A percentile compares a stretch with the other conserved stretches of the same genome.
These are phyloP conservation scores for Darevskia mixta DNA, from an alignment of 2,797 vertebrate species.

Conservation along the genomic window DNA sequence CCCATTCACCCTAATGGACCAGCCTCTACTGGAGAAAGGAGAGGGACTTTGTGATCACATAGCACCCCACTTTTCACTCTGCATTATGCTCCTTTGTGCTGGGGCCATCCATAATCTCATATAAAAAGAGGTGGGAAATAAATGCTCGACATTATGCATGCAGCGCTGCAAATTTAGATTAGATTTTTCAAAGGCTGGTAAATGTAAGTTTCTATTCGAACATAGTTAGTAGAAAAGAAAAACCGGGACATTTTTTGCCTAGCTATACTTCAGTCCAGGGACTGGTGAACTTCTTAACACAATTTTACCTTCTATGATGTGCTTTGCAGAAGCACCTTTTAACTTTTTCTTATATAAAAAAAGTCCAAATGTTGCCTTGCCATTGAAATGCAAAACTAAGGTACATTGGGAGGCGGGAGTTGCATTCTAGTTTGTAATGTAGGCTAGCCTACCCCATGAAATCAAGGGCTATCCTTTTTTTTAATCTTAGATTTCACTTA, in stretches of 20 bases:
- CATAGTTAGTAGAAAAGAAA: not conserved
- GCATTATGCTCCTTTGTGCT: not conserved
- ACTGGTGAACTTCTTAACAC: not conserved
- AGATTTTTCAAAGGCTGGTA: not conserved
- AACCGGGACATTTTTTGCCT: not conserved
- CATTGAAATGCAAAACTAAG: not conserved
- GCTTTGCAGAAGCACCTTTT: not conserved
- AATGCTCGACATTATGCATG: not conserved
- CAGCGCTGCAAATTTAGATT: too few species aligned
- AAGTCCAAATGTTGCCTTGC: not conserved
- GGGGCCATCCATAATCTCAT: too few species aligned
- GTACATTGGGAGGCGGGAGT: accelerated
- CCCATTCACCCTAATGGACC: too few species aligned
- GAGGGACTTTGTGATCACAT: not conserved
- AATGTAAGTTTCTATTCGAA: not conserved
- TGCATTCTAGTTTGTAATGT: not conserved
- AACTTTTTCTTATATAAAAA: not conserved
- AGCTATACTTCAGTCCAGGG: not conserved
- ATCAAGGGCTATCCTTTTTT: not conserved
- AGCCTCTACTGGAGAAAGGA: not conserved
- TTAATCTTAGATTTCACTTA: not conserved
- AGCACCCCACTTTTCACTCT: not conserved
- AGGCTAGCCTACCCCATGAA: not conserved
- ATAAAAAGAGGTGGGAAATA: not conserved
- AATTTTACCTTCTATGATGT: not conserved